Conservation (phyloP, 2,113 vertebrate genomes). For the Agelaius tricolor region DNA sequence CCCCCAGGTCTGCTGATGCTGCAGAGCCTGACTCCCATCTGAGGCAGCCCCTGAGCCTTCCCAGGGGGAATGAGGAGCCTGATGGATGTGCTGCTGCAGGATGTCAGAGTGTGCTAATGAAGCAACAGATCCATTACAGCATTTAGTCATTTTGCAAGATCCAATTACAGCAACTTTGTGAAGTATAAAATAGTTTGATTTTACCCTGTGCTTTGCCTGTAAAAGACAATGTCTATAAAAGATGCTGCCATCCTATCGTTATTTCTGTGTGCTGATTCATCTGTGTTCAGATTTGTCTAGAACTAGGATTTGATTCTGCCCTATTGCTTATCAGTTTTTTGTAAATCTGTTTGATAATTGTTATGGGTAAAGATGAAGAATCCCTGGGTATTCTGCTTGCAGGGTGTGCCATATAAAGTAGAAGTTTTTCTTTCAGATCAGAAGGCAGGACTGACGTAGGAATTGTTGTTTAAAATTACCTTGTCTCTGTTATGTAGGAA, state of each 20-base stretch:
- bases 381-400: background rate
- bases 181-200: constrained; percentile 21
- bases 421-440: constrained; percentile 5
- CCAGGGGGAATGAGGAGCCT: background rate
- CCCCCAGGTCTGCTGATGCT: background rate
- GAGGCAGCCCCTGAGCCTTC: background rate
- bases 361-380: background rate
- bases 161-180: constrained; percentile 19
- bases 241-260: background rate
- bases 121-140: background rate
- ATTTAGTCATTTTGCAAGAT: background rate
- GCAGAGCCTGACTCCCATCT: background rate
- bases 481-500: background rate
- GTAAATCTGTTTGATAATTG: background rate
- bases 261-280: background rate
- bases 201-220: background rate
- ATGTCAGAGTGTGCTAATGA: constrained; percentile 23
- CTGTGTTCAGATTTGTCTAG: background rate
- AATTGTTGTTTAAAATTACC: constrained; percentile 22
- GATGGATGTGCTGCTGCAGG: constrained; percentile 25
- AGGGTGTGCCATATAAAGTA: background rate
- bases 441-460: background rate
- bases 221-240: background rate
- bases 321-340: background rate
- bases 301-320: background rate